Conservation (phyloP, 2,113 vertebrate species). For the Cyanoliseus patagonus region DNA sequence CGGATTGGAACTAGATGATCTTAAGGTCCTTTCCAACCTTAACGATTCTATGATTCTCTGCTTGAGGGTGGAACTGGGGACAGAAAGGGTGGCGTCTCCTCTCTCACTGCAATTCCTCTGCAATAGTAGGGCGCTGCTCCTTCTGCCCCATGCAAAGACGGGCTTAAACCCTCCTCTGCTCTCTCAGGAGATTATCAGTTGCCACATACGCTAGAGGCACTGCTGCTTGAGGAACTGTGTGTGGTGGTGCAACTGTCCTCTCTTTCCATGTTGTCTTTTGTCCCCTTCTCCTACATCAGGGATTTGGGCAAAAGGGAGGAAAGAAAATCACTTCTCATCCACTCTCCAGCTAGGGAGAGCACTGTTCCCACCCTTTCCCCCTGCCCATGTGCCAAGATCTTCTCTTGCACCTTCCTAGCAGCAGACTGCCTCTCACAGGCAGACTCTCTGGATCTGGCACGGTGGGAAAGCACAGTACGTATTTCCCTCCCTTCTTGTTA, state of each 20-base stretch:
- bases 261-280: background rate
- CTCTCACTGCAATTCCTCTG: background rate
- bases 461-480: background rate
- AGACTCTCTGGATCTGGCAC: background rate
- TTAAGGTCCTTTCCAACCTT: background rate
- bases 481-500: background rate
- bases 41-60: background rate
- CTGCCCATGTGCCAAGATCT: background rate
- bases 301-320: background rate
- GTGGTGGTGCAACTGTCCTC: background rate
- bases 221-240: background rate
- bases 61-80: background rate
- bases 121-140: background rate
- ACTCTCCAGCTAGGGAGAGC: background rate
- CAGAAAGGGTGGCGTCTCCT: background rate
- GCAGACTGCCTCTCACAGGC: background rate
- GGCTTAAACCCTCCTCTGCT: background rate
- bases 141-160: background rate
- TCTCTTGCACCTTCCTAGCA: background rate
- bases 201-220: background rate
- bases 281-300: background rate
- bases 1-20: background rate
- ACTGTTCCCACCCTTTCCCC: background rate
- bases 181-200: background rate
- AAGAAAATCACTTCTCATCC: background rate